Evolutionary conservation across 2,797 vertebrate genomes (phyloP).

Genomic region (Anguilla pacifica): DNA sequence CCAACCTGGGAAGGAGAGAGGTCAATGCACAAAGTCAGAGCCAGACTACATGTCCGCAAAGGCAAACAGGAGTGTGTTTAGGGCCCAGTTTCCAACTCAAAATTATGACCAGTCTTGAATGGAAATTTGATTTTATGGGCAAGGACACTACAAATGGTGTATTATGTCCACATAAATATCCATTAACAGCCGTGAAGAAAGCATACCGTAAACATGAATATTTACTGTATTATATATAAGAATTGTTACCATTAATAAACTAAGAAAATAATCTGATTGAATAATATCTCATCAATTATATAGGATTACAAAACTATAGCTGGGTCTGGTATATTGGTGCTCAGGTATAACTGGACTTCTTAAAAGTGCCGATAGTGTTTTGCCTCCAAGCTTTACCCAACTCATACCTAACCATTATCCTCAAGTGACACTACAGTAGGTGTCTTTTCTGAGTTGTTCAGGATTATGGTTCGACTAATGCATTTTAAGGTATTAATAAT

Average conservation of each 20-base stretch:
- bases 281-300: neutral
- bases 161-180: neutral
- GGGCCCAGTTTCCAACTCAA: neutral
- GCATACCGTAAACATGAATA: neutral
- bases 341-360: neutral
- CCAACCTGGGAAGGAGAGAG: slow-evolving; percentile 47
- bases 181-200: neutral
- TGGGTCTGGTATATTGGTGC: neutral
- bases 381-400: neutral
- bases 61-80: neutral
- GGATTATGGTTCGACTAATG: neutral
- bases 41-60: neutral
- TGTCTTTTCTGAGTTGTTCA: neutral
- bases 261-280: neutral
- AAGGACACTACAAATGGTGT: neutral
- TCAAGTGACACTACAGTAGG: neutral
- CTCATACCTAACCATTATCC: neutral
- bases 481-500: neutral
- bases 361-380: neutral
- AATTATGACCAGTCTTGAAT: neutral
- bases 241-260: neutral
- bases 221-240: neutral
- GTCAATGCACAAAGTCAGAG: neutral
- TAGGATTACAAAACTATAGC: neutral
- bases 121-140: neutral